Base-by-base conservation (phyloP, 2,797 vertebrate genomes). In the Sciaenops ocellatus region DNA sequence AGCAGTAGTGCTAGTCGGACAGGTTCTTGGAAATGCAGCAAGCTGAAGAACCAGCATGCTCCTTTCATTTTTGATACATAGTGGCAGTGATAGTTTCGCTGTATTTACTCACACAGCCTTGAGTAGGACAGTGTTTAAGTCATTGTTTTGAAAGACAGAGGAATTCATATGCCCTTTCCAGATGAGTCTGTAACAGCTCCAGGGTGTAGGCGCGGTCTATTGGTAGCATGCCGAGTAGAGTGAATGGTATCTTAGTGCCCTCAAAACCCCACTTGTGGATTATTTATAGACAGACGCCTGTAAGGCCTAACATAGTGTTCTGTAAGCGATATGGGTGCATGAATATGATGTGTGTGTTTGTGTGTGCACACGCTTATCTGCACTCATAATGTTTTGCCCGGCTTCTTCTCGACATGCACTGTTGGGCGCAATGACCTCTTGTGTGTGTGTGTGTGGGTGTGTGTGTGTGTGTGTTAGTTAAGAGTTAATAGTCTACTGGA, bases 251-350 rank as follows among this genome's bases (percentile, higher is more conserved):
- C 6, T 2, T 20, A 17, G n/a, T 66, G 69, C 70, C 47, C 57
- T 51, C 34, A 30, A 7, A 64, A 68, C 74, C 56, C 57, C 30
- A 46, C 73, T 75, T 61, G 63, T 64, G n/a, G 60, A 63, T 77
- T 91, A 92, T 93, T 92, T 89, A 87, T 91, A 93, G 89, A 71
- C 38, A 3, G 16, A 38, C 48, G 26, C 59, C 63, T 70, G 13
- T 42, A 12, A 41, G 48, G 51, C 30, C 74, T 82, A 68, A 87
- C 87, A 90, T 84, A 51, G 79, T 70, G 86, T 88, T 80, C 90
- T 89, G 90, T 74, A 85, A 89, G 62, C 1, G 82, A 87, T 82
- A 87, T 5, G 44, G 2, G n/a, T 47, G 48, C 24, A 44, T 59
- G 28, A 74, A 56, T 74, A 69, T 54, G 20, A 60, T 66, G 30